A percentile compares a stretch with the other conserved stretches of the same genome.
phyloP scores from a whole-genome alignment of 2,888 invertebrate genomes.

The Phyllotreta striolata region DNA sequence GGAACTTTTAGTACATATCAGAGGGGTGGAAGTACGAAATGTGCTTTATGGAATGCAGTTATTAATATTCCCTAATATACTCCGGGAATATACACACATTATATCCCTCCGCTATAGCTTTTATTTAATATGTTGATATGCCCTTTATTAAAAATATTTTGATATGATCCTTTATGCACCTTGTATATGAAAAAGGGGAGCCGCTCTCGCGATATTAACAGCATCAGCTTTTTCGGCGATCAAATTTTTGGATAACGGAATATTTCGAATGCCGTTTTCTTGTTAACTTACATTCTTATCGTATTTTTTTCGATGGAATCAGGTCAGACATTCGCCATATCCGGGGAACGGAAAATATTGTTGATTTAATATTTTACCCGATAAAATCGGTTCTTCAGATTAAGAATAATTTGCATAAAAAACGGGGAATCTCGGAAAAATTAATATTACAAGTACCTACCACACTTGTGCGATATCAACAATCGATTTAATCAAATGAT shows the following conservation, averaged over 20 bases:
- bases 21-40: constrained; percentile 36
- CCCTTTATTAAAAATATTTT: constrained; percentile 49
- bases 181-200: constrained; percentile 30
- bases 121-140: constrained; percentile 36
- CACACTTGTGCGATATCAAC: too few species aligned
- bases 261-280: constrained; percentile 32
- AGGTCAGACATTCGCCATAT: too few species aligned
- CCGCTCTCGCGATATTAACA: constrained; percentile 21
- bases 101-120: constrained; percentile 31
- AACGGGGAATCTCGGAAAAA: too few species aligned
- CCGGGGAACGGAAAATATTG: too few species aligned
- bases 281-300: constrained; percentile 6
- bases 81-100: constrained; percentile 39
- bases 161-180: constrained; percentile 39
- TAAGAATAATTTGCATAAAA: too few species aligned
- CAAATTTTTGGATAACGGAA: constrained; percentile 20
- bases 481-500: too few species aligned
- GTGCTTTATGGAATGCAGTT: constrained; percentile 44
- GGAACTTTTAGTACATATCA: constrained; percentile 1
- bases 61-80: constrained; percentile 47
- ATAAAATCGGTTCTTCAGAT: too few species aligned
- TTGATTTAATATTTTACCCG: too few species aligned
- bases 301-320: neutral
- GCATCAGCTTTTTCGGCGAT: constrained; percentile 29
- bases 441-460: too few species aligned